Evolutionary conservation across 2,113 vertebrate species (phyloP), one percentile per base, ranked within the genome.

Genomic region (Melozone crissalis): DNA sequence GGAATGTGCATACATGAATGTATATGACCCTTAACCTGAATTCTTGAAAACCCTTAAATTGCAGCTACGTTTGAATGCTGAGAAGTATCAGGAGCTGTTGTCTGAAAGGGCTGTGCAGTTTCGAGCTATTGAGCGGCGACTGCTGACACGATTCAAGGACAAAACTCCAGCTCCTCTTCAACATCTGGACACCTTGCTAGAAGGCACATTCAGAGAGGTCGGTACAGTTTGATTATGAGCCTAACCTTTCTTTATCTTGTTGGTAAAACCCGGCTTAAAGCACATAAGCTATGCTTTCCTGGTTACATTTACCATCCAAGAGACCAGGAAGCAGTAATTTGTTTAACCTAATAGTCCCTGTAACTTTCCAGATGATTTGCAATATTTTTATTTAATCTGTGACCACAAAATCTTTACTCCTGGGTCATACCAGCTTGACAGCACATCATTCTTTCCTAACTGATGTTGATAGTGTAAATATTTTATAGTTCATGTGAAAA

Each of bases 101-200:
- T 98, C 99, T 13, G 99, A 99, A 97, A 98, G 98, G 81, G 99
- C 99, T 2, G 96, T 99, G 49, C 99, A 99, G 63, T 99, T 99
- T 90, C 98, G 99, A 96, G 99, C 99, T 95, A 99, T 99, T 92
- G 98, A 99, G 80, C 98, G 99, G 21, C 98, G 99, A 37, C 97
- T 99, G 13, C 97, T 99, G 90, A 99, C 99, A 39, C 98, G 99
- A 55, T 99, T 99, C 96, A 99, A 99, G 96, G 99, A 99, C 97
- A 99, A 99, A 97, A 99, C 98, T 49, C 99, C 99, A 4, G 98
- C 98, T 23, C 99, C 99, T 1, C 98, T 99, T 55, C 99, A 99
- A 93, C 99, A 99, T 97, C 98, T 99, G 88, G 99, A 99, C 96
- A 99, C 98, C 7, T 98, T 99, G 92, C 97, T 99, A 90, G 99